Evolutionary conservation across 2,113 vertebrate species (phyloP).

Genomic region (Psophia crepitans): DNA sequence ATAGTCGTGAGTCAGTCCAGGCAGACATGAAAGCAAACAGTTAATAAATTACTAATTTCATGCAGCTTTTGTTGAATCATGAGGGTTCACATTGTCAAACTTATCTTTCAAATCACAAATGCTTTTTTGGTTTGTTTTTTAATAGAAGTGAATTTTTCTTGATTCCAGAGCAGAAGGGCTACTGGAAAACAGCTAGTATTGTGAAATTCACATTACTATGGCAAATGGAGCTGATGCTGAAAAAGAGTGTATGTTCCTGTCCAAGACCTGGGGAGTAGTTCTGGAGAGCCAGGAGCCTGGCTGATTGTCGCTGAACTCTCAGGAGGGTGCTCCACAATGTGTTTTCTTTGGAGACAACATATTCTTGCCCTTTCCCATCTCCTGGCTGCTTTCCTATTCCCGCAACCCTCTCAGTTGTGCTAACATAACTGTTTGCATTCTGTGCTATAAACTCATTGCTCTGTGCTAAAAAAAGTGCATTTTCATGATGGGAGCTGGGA

Average conservation of each 20-base stretch:
- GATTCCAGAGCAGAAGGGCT: neutral
- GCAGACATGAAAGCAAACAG: neutral
- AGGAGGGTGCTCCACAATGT: slow-evolving; percentile 3
- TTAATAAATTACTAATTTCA: neutral
- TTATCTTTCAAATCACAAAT: neutral
- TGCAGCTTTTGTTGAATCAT: neutral
- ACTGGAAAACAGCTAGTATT: neutral
- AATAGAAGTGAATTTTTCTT: neutral
- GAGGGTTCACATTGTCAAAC: neutral
- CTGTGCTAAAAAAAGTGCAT: neutral
- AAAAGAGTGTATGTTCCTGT: neutral
- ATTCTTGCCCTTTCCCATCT: slow-evolving; percentile 32
- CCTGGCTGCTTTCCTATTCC: neutral
- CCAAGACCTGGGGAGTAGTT: neutral
- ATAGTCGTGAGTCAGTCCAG: neutral
- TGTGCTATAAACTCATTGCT: neutral
- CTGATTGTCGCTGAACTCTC: neutral
- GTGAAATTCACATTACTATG: slow-evolving; percentile 1
- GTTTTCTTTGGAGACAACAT: slow-evolving; percentile 47
- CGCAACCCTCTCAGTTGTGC: neutral
- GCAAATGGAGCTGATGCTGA: neutral
- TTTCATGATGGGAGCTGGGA: neutral
- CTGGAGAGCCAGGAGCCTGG: slow-evolving; percentile 9
- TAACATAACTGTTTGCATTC: neutral
- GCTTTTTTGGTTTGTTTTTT: neutral